Percentiles rank a stretch among this genome's conserved stretches.
These are phyloP conservation scores for Antheraea yamamai DNA, from an alignment of 2,888 invertebrate species.

Conservation along the genomic window DNA sequence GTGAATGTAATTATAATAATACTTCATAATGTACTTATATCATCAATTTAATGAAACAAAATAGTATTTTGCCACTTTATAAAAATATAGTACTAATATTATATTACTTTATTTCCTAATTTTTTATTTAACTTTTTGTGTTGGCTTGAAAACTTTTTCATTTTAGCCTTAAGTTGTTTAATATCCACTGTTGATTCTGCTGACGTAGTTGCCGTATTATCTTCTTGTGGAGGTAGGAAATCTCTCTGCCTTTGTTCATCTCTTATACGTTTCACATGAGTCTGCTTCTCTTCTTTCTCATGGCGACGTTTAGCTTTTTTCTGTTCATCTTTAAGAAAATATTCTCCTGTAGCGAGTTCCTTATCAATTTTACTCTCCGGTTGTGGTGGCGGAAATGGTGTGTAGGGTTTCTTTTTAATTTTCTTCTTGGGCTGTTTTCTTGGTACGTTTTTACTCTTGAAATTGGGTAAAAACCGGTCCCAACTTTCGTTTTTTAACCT, in stretches of 20 bases:
- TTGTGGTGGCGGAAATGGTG: constrained; percentile 98
- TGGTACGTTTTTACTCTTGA: constrained; percentile 93
- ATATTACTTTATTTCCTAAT: background rate
- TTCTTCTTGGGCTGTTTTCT: constrained; percentile 94
- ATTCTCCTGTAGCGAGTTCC: constrained; percentile 97
- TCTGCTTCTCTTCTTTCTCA: constrained; percentile 90
- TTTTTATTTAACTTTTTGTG: constrained; percentile 42
- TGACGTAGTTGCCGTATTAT: constrained; percentile 40
- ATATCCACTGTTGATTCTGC: constrained; percentile 82
- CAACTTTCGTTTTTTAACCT: constrained; percentile 94
- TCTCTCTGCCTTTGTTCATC: constrained; percentile 90
- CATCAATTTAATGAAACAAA: too few species aligned
- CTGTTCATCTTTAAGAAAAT: constrained; percentile 95
- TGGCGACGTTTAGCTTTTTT: constrained; percentile 86
- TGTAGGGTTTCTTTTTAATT: constrained; percentile 95
- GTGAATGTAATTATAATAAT: background rate
- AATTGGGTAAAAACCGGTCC: constrained; percentile 98
- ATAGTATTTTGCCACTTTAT: background rate
- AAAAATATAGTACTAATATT: background rate
- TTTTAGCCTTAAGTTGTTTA: constrained; percentile 87
- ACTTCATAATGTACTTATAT: too few species aligned
- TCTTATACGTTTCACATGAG: constrained; percentile 86
- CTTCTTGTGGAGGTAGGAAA: constrained; percentile 91
- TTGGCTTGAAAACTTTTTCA: constrained; percentile 85
- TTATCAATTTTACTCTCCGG: constrained; percentile 96